Conservation (phyloP, 2,888 invertebrate species). For the Drosophila pseudotalamancana region DNA sequence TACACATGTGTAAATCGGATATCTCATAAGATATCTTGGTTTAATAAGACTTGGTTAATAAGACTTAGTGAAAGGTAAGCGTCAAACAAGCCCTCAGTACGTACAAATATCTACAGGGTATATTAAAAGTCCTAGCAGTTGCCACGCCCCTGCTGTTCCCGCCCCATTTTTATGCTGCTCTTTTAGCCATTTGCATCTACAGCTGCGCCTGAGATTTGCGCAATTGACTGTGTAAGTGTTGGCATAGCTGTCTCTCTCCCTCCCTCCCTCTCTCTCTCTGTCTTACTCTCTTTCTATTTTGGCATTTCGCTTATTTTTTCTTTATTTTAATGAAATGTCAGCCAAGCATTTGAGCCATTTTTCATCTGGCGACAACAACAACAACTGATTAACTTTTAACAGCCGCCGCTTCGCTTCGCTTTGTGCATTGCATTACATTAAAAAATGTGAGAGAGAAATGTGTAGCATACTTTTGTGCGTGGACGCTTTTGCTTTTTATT, state of each 20-base stretch:
- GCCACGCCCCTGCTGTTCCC: not conserved
- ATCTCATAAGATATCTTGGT: too few species aligned
- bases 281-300: not conserved
- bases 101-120: constrained; percentile 9
- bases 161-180: not conserved
- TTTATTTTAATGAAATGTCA: constrained; percentile 75
- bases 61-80: too few species aligned
- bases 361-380: constrained; percentile 60
- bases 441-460: constrained; percentile 25
- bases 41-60: too few species aligned
- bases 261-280: not conserved
- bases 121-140: constrained; percentile 2
- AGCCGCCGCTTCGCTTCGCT: constrained; percentile 46
- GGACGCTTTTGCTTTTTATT: too few species aligned
- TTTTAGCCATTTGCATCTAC: constrained; percentile 58
- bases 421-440: constrained; percentile 67
- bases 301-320: constrained; percentile 28
- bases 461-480: constrained; percentile 66
- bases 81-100: too few species aligned
- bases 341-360: constrained; percentile 61
- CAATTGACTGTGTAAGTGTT: constrained; percentile 79
- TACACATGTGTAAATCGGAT: too few species aligned
- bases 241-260: constrained; percentile 33
- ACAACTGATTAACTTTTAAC: constrained; percentile 79
- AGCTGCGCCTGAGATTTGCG: constrained; percentile 68